Evolutionary conservation across 1,140 invertebrate genomes (phyloP).

Genomic region (Leguminivora glycinivorella): DNA sequence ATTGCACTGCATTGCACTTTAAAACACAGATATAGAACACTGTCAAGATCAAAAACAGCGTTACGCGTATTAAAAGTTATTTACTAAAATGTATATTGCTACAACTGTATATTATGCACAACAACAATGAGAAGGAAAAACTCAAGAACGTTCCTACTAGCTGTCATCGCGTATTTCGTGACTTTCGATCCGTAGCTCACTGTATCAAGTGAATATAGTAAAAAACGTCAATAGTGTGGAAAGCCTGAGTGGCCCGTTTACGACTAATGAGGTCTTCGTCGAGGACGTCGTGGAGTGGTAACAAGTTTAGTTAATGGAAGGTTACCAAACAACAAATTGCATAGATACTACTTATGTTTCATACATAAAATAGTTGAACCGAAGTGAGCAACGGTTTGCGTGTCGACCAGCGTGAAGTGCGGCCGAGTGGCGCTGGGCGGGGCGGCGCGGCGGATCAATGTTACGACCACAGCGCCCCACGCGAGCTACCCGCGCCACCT

Average conservation of each 20-base stretch:
- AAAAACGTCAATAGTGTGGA: constrained; percentile 33
- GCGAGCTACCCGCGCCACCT: background rate
- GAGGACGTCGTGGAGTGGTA: constrained; percentile 43
- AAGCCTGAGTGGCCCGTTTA: constrained; percentile 35
- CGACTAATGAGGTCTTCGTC: constrained; percentile 48
- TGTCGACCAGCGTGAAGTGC: constrained; percentile 52
- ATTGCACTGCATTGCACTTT: constrained; percentile 16
- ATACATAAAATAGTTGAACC: constrained; percentile 60
- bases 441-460: constrained; percentile 62
- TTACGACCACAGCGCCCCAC: constrained; percentile 37
- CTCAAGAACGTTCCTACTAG: constrained; percentile 33
- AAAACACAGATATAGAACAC: background rate
- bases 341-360: constrained; percentile 67
- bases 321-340: constrained; percentile 65
- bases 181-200: constrained; percentile 30
- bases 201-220: constrained; percentile 29
- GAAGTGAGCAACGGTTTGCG: constrained; percentile 60
- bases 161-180: constrained; percentile 30
- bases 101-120: constrained; percentile 31
- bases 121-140: constrained; percentile 36
- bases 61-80: background rate
- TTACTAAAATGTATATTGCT: background rate
- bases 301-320: constrained; percentile 57
- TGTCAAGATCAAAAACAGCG: background rate
- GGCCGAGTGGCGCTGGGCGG: constrained; percentile 39